These are phyloP conservation scores for Drosophila santomea DNA, from an alignment of 1,140 invertebrate species.

Conservation along the genomic window DNA sequence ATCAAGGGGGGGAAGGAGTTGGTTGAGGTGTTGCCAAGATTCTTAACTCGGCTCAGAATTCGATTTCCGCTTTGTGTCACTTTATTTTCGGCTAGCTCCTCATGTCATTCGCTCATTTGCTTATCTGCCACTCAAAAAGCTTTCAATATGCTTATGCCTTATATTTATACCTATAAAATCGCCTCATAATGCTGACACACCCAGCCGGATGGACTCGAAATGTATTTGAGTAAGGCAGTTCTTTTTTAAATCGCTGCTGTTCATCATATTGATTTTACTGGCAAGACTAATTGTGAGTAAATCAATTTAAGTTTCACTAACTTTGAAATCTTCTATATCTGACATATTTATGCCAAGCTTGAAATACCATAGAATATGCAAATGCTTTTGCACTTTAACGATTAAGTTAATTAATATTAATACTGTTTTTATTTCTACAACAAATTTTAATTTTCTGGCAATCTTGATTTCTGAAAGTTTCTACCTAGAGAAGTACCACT, in stretches of 20 bases:
- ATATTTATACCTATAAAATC: constrained; percentile 35
- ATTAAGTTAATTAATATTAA: no score
- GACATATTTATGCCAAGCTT: neutral
- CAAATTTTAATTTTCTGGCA: no score
- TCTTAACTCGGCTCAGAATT: constrained; percentile 48
- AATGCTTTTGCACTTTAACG: no score
- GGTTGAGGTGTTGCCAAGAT: constrained; percentile 33
- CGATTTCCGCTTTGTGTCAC: constrained; percentile 57
- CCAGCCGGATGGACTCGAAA: constrained; percentile 32
- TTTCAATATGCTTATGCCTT: constrained; percentile 33
- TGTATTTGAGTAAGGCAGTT: constrained; percentile 19
- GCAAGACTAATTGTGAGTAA: neutral
- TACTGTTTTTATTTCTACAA: no score
- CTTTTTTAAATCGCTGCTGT: constrained; percentile 22
- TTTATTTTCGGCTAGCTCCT: constrained; percentile 49
- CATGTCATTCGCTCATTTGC: constrained; percentile 45
- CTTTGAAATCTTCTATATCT: no score
- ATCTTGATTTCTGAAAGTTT: neutral
- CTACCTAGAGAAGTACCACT: neutral
- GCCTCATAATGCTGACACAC: constrained; percentile 48
- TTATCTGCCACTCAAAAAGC: constrained; percentile 55
- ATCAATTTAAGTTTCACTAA: no score
- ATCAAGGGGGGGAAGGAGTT: neutral
- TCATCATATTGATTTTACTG: constrained; percentile 24
- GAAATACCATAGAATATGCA: no score